phyloP scores from a whole-genome alignment of 2,797 vertebrate species.

The Trachops cirrhosus region DNA sequence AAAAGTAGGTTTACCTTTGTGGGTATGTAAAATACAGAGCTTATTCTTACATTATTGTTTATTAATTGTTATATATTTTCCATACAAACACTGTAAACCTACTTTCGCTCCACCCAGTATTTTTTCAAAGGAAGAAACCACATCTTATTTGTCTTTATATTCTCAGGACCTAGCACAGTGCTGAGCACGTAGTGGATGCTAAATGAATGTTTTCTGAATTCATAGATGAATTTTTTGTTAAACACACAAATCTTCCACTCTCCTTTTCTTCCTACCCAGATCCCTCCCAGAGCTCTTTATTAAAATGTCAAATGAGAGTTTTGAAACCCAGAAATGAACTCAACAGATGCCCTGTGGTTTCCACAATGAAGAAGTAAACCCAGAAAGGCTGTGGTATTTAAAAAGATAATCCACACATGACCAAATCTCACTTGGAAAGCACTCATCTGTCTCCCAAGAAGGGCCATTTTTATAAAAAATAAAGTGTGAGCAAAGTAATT shows the following conservation, averaged over 20 bases:
- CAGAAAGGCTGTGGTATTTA: constrained; percentile 47
- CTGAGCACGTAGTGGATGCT: background rate
- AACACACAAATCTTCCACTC: background rate
- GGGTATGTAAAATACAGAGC: too few species aligned
- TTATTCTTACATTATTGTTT: background rate
- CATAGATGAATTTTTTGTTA: background rate
- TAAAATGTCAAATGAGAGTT: background rate
- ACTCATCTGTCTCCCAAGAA: background rate
- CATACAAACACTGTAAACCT: background rate
- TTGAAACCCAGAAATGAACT: constrained; percentile 25
- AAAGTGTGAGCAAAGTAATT: constrained; percentile 2
- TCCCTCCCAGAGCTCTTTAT: background rate
- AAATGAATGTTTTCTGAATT: background rate
- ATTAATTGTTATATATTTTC: background rate
- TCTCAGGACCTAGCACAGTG: background rate
- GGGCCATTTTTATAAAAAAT: constrained; percentile 37
- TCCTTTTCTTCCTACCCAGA: background rate
- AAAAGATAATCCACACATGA: background rate
- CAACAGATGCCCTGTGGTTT: constrained; percentile 38
- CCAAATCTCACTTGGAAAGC: constrained; percentile 12
- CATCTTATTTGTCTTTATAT: background rate
- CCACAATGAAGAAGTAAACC: constrained; percentile 47
- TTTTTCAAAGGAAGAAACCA: background rate
- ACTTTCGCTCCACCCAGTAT: background rate
- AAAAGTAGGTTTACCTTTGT: too few species aligned